Evolutionary conservation across 2,113 vertebrate species (phyloP).

Genomic region (Salvelinus fontinalis): DNA sequence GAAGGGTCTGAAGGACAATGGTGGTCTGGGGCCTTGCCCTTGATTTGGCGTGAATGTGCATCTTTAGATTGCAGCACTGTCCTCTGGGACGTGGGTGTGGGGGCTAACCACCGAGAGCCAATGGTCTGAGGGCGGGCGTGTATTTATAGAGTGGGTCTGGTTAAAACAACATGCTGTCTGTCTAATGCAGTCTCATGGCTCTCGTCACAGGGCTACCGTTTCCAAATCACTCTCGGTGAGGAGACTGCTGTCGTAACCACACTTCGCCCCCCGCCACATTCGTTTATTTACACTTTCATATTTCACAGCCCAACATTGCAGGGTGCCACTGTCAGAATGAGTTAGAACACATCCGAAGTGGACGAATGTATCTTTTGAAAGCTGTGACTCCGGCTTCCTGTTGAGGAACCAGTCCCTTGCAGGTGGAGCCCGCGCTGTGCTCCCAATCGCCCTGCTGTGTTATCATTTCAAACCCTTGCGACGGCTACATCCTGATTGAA

Average conservation of each 20-base stretch:
- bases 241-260: slow-evolving; percentile 19
- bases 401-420: slow-evolving; percentile 14
- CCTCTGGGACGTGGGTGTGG: slow-evolving; percentile 21
- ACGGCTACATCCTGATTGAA: too few relatives aligned
- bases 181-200: slow-evolving; percentile 60
- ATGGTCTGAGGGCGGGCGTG: not conserved
- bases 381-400: slow-evolving; percentile 9
- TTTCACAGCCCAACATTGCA: not conserved
- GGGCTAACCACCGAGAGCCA: too few relatives aligned
- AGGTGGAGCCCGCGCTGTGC: not conserved
- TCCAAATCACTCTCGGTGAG: slow-evolving; percentile 22
- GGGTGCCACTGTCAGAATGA: slow-evolving; percentile 26
- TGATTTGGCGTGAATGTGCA: slow-evolving; percentile 42
- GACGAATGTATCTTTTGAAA: not conserved
- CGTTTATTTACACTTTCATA: slow-evolving; percentile 34
- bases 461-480: too few relatives aligned
- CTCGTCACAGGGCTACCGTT: slow-evolving; percentile 42
- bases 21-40: slow-evolving; percentile 57
- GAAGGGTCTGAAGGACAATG: slow-evolving; percentile 66
- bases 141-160: slow-evolving; percentile 13
- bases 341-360: slow-evolving; percentile 9
- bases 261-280: not conserved
- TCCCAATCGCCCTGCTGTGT: too few relatives aligned
- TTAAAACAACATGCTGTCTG: slow-evolving; percentile 57
- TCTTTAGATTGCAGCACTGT: slow-evolving; percentile 65